Evolutionary conservation across 2,888 invertebrate genomes (phyloP), one percentile per base, ranked within the genome.

Genomic region (Cyaniris semiargus): DNA sequence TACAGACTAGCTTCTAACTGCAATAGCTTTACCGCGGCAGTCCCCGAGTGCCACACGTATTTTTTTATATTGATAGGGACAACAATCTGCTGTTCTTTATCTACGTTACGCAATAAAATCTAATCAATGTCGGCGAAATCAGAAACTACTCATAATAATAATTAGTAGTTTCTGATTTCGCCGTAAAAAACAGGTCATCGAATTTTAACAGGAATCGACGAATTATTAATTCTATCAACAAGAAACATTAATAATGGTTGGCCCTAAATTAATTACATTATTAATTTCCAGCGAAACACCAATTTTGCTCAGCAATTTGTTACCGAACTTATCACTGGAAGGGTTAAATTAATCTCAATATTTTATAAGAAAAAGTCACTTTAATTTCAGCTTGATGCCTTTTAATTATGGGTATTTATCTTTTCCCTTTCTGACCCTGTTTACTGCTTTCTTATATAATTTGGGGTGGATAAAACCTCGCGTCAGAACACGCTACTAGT

Each of bases 241-340:
- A 80, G 70, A 76, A 77, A 79, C 72, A 80, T 79, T 82, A 81
- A 82, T 81, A 81, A 82, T 80, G 79, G 79, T 75, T 56, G 79
- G 66, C 80, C 82, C 83, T 83, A 84, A 86, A 88, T 88, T 88
- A 88, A 87, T 87, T 84, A 85, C 80, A 82, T 83, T 84, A 87
- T 88, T 85, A 87, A 88, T 88, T 87, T 83, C 82, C 81, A 81
- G 82, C 82, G 84, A 85, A 86, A 82, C 85, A 84, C 82, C 85
- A 83, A 85, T 87, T 85, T 84, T 79, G 80, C 79, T 80, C 81
- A 79, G 81, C 84, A 86, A 79, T 79, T 85, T 85, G 83, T 82
- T 79, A 80, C 79, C 82, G 81, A 80, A 80, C 80, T 80, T 66
- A 72, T 72, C 21, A 58, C 71, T 77, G 58, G 56, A 72, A 23